A percentile compares a stretch with the other conserved stretches of the same genome.
Evolutionary conservation across 1,140 invertebrate species (phyloP).

Genomic region (Penaeus indicus): DNA sequence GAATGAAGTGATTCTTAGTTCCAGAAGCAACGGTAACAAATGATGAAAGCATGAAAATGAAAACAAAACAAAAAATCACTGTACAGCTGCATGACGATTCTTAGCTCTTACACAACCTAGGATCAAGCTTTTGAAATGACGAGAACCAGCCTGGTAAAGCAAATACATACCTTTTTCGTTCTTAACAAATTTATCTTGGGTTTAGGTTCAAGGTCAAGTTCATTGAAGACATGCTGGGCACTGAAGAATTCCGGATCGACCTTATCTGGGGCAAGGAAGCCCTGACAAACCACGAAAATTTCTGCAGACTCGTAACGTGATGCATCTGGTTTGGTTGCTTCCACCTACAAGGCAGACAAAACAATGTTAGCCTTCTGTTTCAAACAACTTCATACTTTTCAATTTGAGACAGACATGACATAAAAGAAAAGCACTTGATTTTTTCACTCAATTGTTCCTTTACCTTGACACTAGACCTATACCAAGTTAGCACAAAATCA

Average conservation of each 20-base stretch:
- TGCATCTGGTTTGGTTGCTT: slow-evolving; percentile 98
- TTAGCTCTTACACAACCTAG: too few relatives aligned
- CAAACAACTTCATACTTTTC: neutral
- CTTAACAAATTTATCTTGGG: slow-evolving; percentile 73
- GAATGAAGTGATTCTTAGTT: too few relatives aligned
- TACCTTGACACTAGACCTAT: too few relatives aligned
- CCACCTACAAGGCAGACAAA: slow-evolving; percentile 74
- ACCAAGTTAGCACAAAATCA: too few relatives aligned
- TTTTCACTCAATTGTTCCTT: too few relatives aligned
- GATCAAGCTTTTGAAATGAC: too few relatives aligned
- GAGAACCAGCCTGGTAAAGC: too few relatives aligned
- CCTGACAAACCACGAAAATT: slow-evolving; percentile 98
- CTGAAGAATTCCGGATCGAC: slow-evolving; percentile 96
- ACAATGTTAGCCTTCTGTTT: neutral
- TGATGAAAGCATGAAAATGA: too few relatives aligned
- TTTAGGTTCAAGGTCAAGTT: slow-evolving; percentile 83
- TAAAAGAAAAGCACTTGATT: too few relatives aligned
- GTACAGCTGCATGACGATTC: too few relatives aligned
- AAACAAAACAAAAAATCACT: too few relatives aligned
- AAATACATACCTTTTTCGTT: slow-evolving; percentile 63
- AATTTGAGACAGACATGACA: neutral
- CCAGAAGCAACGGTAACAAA: too few relatives aligned
- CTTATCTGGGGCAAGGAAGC: slow-evolving; percentile 92
- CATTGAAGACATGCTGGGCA: slow-evolving; percentile 95
- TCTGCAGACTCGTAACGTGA: slow-evolving; percentile 98